Conservation (phyloP, 1,140 invertebrate species). For the Triops longicaudatus region DNA sequence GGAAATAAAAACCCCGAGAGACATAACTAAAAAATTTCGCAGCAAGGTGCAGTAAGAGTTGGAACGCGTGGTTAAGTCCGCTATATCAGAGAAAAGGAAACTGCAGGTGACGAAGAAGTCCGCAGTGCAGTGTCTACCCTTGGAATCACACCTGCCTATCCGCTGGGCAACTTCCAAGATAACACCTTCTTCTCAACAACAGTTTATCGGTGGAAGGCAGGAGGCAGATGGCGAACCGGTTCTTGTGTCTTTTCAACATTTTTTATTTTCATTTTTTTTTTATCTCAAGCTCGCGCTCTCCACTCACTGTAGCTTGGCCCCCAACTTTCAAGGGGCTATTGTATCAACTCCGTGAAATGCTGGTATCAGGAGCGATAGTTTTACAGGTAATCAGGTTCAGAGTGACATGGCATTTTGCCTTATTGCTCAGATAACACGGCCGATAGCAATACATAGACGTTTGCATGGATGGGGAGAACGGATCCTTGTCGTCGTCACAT, state of each 20-base stretch:
- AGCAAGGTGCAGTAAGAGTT: not conserved
- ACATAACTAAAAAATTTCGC: not conserved
- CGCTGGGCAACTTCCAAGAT: not conserved
- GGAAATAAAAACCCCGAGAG: no score
- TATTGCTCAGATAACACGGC: not conserved
- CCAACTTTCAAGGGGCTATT: not conserved
- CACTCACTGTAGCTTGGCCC: not conserved
- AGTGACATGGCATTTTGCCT: not conserved
- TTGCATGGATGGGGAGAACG: not conserved
- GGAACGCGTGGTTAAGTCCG: not conserved
- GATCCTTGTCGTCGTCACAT: not conserved
- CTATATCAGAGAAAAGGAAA: not conserved
- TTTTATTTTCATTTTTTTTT: not conserved
- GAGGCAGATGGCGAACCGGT: not conserved
- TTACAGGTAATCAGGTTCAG: not conserved
- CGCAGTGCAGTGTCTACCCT: not conserved
- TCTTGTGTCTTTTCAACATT: not conserved
- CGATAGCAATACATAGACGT: not conserved
- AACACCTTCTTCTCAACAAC: not conserved
- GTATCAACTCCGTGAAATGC: not conserved
- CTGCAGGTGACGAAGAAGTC: conserved; percentile 12
- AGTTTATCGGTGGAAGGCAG: not conserved
- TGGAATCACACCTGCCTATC: conserved; percentile 11
- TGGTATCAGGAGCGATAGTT: not conserved
- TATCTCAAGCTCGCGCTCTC: not conserved